phyloP scores from a whole-genome alignment of 1,140 invertebrate genomes.

The Latrodectus geometricus region DNA sequence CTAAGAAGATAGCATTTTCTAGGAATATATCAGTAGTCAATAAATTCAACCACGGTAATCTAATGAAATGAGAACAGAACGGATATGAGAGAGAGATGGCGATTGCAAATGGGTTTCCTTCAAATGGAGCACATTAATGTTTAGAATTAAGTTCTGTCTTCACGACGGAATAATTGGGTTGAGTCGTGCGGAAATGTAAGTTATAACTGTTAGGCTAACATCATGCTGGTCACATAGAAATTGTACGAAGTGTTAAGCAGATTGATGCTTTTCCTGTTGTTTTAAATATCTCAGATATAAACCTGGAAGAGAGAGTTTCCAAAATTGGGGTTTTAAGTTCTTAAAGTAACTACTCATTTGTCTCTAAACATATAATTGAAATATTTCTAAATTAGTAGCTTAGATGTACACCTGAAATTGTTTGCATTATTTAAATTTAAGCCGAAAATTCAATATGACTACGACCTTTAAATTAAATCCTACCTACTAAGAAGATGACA shows the following conservation, averaged over 20 bases:
- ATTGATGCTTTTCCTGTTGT: not conserved
- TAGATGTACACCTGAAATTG: no score
- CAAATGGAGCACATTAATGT: slow-evolving; percentile 31
- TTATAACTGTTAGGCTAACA: slow-evolving; percentile 20
- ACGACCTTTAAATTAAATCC: no score
- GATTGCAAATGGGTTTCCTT: slow-evolving; percentile 17
- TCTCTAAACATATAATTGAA: no score
- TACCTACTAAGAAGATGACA: no score
- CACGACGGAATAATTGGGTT: slow-evolving; percentile 15
- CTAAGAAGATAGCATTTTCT: not conserved
- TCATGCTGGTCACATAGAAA: slow-evolving; percentile 8
- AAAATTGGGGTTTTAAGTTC: no score
- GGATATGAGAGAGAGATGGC: not conserved
- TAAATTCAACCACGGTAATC: slow-evolving; percentile 4
- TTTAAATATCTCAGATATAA: not conserved
- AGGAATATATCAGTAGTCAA: slow-evolving; percentile 4
- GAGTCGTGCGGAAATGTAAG: not conserved
- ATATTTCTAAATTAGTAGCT: no score
- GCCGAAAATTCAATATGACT: no score
- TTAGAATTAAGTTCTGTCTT: slow-evolving; percentile 30
- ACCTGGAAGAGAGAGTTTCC: no score
- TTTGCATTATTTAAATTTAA: no score
- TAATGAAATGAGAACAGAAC: slow-evolving; percentile 9
- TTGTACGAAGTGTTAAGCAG: not conserved
- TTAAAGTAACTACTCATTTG: no score